Evolutionary conservation across 2,113 vertebrate species (phyloP).

Genomic region (Crotalus helleri): DNA sequence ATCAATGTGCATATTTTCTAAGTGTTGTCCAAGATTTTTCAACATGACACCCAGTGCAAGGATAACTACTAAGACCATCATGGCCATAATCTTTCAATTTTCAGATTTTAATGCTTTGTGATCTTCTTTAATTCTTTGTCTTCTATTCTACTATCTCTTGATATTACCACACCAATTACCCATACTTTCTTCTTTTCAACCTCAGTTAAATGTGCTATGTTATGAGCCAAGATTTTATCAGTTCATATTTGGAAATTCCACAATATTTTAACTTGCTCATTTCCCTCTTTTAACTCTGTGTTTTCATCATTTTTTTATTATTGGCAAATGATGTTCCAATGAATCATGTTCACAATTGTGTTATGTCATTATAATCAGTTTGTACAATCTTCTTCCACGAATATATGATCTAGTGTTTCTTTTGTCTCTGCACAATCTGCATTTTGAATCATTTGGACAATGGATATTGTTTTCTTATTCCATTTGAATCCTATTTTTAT

Average conservation of each 20-base stretch:
- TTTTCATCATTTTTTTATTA: neutral
- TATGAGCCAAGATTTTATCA: neutral
- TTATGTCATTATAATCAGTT: neutral
- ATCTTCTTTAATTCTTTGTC: neutral
- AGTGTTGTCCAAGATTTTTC: neutral
- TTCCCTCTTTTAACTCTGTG: neutral
- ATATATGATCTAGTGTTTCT: no score
- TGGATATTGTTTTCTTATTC: neutral
- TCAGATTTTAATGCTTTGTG: neutral
- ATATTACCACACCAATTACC: neutral
- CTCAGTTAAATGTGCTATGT: neutral
- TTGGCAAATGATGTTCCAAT: neutral
- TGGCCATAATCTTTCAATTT: neutral
- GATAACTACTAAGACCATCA: neutral
- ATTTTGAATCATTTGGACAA: neutral
- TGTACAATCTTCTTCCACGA: neutral
- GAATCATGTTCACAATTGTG: neutral
- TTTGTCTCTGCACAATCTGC: neutral
- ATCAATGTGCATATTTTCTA: neutral
- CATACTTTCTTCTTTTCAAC: neutral
- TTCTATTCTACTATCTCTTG: neutral
- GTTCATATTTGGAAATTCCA: neutral
- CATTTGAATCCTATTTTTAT: neutral
- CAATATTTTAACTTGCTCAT: neutral
- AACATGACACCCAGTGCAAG: neutral